A percentile compares a stretch with the other conserved stretches of the same genome.
These are phyloP conservation scores for Gryon sp. DNA, from an alignment of 1,140 invertebrate species.

Conservation along the genomic window DNA sequence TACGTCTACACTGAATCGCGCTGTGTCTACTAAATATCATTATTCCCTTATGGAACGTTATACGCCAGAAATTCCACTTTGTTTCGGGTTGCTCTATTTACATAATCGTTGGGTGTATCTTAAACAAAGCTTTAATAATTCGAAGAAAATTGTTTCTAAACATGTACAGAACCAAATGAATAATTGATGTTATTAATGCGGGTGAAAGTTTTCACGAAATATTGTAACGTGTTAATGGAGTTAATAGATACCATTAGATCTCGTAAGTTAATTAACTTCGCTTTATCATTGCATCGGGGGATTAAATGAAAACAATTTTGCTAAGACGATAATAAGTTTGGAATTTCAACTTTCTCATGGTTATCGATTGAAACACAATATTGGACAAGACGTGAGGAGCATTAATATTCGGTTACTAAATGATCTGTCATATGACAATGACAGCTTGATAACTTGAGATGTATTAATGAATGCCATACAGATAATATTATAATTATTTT, in stretches of 20 bases:
- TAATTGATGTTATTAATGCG: slow-evolving; percentile 41
- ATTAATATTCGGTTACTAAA: background rate
- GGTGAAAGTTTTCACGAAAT: slow-evolving; percentile 27
- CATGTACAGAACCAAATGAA: slow-evolving; percentile 31
- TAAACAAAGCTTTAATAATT: slow-evolving; percentile 59
- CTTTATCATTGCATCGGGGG: slow-evolving; percentile 32
- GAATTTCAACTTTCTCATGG: slow-evolving; percentile 12
- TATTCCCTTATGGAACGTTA: slow-evolving; percentile 53
- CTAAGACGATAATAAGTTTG: slow-evolving; percentile 22
- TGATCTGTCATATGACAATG: background rate
- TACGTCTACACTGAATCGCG: slow-evolving; percentile 50
- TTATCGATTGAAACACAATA: slow-evolving; percentile 7
- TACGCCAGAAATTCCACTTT: slow-evolving; percentile 36
- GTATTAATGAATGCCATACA: no score
- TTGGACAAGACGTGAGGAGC: background rate
- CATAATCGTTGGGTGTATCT: slow-evolving; percentile 52
- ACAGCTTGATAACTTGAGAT: background rate
- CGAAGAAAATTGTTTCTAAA: slow-evolving; percentile 55
- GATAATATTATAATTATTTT: no score
- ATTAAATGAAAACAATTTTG: slow-evolving; percentile 22
- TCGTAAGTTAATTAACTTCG: slow-evolving; percentile 40
- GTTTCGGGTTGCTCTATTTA: slow-evolving; percentile 28
- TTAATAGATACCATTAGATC: slow-evolving; percentile 42
- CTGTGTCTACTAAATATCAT: slow-evolving; percentile 33
- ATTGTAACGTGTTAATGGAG: slow-evolving; percentile 26